phyloP scores from a whole-genome alignment of 2,888 invertebrate species.

The Campoplex capitator region DNA sequence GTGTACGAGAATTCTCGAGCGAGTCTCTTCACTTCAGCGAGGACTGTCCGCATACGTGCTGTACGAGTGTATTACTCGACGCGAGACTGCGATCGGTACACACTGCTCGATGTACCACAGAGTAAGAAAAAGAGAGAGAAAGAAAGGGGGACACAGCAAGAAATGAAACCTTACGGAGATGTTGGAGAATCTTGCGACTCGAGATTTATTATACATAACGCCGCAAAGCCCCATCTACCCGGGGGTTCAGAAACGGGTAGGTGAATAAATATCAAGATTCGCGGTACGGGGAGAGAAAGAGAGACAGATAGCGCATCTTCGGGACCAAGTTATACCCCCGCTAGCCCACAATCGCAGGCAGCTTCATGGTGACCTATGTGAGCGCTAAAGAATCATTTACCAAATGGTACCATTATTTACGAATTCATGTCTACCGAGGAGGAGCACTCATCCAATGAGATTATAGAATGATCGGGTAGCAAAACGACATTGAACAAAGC shows the following conservation, averaged over 20 bases:
- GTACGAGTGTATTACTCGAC: constrained; percentile 67
- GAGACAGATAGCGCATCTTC: constrained; percentile 48
- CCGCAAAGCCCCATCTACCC: constrained; percentile 68
- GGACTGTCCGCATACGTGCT: constrained; percentile 62
- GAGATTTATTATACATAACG: constrained; percentile 70
- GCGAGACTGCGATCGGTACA: constrained; percentile 53
- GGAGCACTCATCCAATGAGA: neutral
- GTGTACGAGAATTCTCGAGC: constrained; percentile 58
- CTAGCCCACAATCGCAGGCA: constrained; percentile 60
- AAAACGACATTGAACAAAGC: constrained; percentile 17
- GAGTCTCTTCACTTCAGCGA: constrained; percentile 55
- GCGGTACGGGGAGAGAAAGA: constrained; percentile 24
- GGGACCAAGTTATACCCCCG: constrained; percentile 54
- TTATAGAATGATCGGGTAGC: neutral
- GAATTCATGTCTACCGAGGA: neutral
- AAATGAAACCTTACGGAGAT: constrained; percentile 67
- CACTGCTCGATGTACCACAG: constrained; percentile 29
- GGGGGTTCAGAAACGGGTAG: constrained; percentile 68
- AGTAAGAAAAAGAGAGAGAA: constrained; percentile 28
- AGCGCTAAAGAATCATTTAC: constrained; percentile 62
- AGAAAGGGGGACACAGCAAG: constrained; percentile 46
- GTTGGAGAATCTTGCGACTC: constrained; percentile 67
- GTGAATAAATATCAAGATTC: constrained; percentile 68
- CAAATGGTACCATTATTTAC: constrained; percentile 57
- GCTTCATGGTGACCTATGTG: constrained; percentile 53